Percentiles rank a stretch among this genome's conserved stretches.
These are phyloP conservation scores for Pyrrhia umbra DNA, from an alignment of 2,888 invertebrate species.

Conservation along the genomic window DNA sequence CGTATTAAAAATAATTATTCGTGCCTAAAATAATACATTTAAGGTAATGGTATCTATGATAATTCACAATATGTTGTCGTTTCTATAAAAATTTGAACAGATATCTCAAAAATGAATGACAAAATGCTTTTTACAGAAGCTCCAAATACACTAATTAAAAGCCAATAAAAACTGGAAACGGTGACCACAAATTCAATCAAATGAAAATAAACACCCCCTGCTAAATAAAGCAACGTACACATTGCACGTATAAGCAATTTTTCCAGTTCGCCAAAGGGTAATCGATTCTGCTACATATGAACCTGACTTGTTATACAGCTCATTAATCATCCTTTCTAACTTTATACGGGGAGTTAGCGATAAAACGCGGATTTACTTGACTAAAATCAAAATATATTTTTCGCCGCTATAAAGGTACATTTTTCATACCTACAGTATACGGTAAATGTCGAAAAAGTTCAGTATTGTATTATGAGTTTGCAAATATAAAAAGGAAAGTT, in stretches of 20 bases:
- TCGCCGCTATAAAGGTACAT: conserved; percentile 27
- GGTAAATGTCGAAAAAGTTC: conserved; percentile 3
- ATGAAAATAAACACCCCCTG: conserved; percentile 22
- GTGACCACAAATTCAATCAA: conserved; percentile 17
- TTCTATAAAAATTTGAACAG: too few species aligned
- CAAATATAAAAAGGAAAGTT: conserved; percentile 38
- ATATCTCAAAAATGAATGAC: too few species aligned
- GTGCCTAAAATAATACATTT: neutral
- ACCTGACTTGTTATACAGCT: conserved; percentile 64
- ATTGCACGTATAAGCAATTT: conserved; percentile 60
- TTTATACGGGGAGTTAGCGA: conserved; percentile 49
- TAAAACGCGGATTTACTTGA: conserved; percentile 43
- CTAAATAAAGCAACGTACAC: conserved; percentile 40
- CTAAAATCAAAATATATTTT: conserved; percentile 51
- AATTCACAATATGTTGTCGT: neutral
- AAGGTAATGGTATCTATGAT: neutral
- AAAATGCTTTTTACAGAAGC: neutral
- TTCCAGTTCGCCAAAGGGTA: conserved; percentile 62
- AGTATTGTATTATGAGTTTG: conserved; percentile 21
- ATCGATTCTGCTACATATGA: conserved; percentile 66
- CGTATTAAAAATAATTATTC: neutral
- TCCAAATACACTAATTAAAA: neutral
- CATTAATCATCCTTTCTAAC: conserved; percentile 63
- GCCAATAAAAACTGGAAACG: conserved; percentile 4
- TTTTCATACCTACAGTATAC: conserved; percentile 17